These are phyloP conservation scores for Sisyra terminalis DNA, from an alignment of 2,888 invertebrate species.

Conservation along the genomic window DNA sequence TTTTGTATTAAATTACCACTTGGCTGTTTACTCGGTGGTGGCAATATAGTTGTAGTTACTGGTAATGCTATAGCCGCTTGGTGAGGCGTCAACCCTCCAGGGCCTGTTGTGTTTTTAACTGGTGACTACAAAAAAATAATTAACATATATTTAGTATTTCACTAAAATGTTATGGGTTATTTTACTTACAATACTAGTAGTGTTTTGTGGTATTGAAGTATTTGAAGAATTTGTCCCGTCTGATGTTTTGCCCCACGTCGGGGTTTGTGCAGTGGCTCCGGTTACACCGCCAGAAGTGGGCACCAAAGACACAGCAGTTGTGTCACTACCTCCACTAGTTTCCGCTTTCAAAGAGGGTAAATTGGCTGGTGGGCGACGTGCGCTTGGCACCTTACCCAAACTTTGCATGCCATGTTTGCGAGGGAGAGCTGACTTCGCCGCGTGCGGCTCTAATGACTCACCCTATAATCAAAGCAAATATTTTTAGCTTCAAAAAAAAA, in stretches of 20 bases:
- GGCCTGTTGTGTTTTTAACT: constrained; percentile 15
- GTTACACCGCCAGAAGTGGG: constrained; percentile 55
- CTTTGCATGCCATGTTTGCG: constrained; percentile 99
- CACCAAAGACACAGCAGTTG: constrained; percentile 56
- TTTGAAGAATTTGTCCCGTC: constrained; percentile 10
- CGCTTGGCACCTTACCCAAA: constrained; percentile 97
- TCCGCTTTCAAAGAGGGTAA: constrained; percentile 98
- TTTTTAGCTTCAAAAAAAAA: no score
- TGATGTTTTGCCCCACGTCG: constrained; percentile 21
- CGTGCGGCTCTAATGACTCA: constrained; percentile 74
- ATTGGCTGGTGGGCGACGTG: constrained; percentile 96
- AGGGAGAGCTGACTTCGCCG: constrained; percentile 75
- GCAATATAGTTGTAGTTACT: constrained; percentile 21
- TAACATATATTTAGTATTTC: constrained; percentile 4
- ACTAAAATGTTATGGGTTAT: background rate
- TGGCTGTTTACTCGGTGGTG: constrained; percentile 16
- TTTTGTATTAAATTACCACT: constrained; percentile 17
- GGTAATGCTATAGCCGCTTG: constrained; percentile 25
- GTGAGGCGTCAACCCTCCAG: constrained; percentile 20
- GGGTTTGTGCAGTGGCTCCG: constrained; percentile 31
- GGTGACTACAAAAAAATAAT: constrained; percentile 13
- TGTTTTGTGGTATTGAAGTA: constrained; percentile 13
- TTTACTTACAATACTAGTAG: constrained; percentile 12
- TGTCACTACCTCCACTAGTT: constrained; percentile 42
- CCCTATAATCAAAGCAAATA: constrained; percentile 36